A percentile compares a stretch with the other conserved stretches of the same genome.
Evolutionary conservation across 2,113 vertebrate genomes (phyloP).

Genomic region (Psephotus haematonotus): DNA sequence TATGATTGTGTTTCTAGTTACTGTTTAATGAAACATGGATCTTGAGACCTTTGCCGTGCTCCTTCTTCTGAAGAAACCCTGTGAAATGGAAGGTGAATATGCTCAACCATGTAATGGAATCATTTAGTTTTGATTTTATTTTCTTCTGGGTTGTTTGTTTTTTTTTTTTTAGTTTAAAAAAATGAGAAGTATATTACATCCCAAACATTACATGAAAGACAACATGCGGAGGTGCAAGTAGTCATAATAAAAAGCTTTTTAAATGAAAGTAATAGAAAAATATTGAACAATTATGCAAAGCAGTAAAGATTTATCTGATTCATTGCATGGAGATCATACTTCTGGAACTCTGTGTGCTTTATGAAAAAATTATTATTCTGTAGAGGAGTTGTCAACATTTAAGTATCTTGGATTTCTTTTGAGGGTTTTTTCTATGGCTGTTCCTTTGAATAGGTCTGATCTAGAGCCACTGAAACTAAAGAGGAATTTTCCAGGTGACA

Average conservation of each 20-base stretch:
- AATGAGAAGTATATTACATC: neutral
- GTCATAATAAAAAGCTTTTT: neutral
- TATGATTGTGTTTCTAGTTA: neutral
- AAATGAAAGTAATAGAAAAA: neutral
- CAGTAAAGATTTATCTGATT: neutral
- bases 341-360: neutral
- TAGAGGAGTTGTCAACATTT: neutral
- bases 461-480: neutral
- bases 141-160: neutral
- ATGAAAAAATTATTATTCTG: neutral
- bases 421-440: neutral
- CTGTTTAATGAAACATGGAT: neutral
- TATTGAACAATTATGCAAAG: neutral
- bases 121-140: slow-evolving; percentile 33
- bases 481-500: neutral
- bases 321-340: neutral
- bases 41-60: neutral
- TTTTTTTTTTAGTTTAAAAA: slow-evolving; percentile 17
- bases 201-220: neutral
- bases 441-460: neutral
- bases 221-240: neutral
- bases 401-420: neutral
- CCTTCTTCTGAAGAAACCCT: neutral
- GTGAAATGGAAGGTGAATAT: neutral
- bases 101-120: neutral